These are phyloP conservation scores for Lanius ludovicianus DNA, from an alignment of 2,113 vertebrate species.

Conservation along the genomic window DNA sequence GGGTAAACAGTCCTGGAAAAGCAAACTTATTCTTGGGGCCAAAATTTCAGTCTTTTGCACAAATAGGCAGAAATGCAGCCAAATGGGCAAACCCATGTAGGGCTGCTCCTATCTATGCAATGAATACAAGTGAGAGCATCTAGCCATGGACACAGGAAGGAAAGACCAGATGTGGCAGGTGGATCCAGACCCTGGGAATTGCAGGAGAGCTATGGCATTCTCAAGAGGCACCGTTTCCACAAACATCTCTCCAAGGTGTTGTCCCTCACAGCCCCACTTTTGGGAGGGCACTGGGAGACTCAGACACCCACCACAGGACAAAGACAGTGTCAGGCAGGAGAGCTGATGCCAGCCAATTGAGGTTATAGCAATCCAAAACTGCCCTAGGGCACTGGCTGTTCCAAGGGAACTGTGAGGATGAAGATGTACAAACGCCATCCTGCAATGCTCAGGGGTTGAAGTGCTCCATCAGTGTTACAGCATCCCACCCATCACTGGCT, in stretches of 20 bases:
- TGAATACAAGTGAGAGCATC: too few relatives aligned
- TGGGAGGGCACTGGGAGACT: background rate
- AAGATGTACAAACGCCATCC: background rate
- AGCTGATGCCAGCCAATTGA: background rate
- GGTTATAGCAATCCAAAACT: background rate
- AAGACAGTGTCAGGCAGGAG: background rate
- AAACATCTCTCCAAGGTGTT: background rate
- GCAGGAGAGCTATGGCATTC: background rate
- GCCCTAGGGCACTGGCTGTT: background rate
- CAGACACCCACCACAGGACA: too few relatives aligned
- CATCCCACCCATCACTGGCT: fast-evolving
- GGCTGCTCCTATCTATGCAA: background rate
- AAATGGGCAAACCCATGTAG: fast-evolving
- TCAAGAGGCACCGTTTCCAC: background rate
- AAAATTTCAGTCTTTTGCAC: background rate
- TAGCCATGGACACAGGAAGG: background rate
- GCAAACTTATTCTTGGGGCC: background rate
- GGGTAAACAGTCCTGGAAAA: background rate
- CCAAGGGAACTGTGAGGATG: background rate
- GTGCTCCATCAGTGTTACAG: too few relatives aligned
- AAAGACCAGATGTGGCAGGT: background rate
- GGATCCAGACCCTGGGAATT: fast-evolving
- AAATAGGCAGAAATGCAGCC: background rate
- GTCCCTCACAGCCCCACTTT: background rate
- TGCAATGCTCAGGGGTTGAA: fast-evolving